Evolutionary conservation across 1,140 invertebrate species (phyloP), one percentile per base, ranked within the genome.

Genomic region (Drosophila burlai): DNA sequence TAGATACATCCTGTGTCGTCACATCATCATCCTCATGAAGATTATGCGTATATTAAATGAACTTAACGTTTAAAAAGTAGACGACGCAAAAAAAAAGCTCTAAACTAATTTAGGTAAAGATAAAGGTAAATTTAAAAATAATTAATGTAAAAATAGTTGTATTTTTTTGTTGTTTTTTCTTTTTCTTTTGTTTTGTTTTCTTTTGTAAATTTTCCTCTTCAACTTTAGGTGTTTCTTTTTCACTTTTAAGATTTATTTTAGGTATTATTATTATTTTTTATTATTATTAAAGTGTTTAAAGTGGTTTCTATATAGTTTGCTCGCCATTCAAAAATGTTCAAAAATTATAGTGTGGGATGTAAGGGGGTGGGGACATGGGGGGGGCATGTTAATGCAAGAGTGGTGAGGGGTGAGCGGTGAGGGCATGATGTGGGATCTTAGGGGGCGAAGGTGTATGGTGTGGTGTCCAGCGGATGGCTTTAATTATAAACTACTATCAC

Each of bases 401-500:
- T 4, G 15, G 13, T 8, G 24, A 9, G 46, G 46, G 46, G 3
- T 24, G 24, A 24, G 24, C 2, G 24, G 21, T 26, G 34, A 34
- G 34, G 34, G 11, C 10, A 34, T 34, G 34, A 36, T 36, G 40
- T 21, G 38, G 40, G 34, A 13, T 10, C 21, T 15, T 5, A 24
- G 21, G 46, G 24, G 55, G 36, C 49, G 24, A 34, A 34, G 45
- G 42, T 45, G 38, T 24, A 26, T 61, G 9, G 49, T 31, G 16
- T 31, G 47, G 26, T 46, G 49, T 73, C 78, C 81, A 67, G 81
- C 78, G 61, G 55, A 69, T 79, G 81, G 80, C 55, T 91, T 89
- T 79, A 92, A 92, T 92, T 92, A 92, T 87, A 93, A 90, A 93
- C 91, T 93, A 93, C 91, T 93, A 93, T 93, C 92, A 93, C 92